Conservation (phyloP, 2,797 vertebrate species). For the Leptatherina wallacei region DNA sequence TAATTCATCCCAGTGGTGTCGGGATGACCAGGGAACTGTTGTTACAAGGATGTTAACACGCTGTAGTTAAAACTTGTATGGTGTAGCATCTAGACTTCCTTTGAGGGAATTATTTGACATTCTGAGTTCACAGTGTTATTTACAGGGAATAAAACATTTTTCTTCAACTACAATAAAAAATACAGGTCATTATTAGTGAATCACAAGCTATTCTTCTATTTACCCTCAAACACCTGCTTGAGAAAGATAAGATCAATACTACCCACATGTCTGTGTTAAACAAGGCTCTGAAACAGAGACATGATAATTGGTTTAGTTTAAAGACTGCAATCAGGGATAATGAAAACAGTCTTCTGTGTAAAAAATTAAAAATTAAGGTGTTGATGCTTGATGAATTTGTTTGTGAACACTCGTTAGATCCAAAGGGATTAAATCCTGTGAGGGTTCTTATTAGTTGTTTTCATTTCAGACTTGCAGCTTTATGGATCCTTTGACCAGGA, state of each 20-base stretch:
- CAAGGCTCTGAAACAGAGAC: background rate
- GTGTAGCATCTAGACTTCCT: background rate
- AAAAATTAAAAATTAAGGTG: background rate
- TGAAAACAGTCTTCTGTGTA: background rate
- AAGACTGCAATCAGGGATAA: background rate
- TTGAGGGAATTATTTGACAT: background rate
- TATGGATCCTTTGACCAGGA: too few species aligned
- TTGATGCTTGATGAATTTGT: background rate
- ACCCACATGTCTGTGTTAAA: background rate
- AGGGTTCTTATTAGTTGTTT: background rate
- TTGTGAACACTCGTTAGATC: background rate
- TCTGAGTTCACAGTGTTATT: background rate
- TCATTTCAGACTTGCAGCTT: too few species aligned
- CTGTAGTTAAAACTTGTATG: too few species aligned
- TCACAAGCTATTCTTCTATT: too few species aligned
- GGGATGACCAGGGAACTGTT: background rate
- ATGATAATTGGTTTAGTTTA: background rate
- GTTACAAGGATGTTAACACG: background rate
- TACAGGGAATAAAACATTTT: background rate
- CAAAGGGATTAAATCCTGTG: background rate
- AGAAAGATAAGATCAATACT: background rate
- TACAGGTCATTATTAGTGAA: background rate
- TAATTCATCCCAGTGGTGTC: background rate
- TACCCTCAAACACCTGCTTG: too few species aligned
- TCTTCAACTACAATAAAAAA: background rate